Base-by-base conservation (phyloP, 92 coral and sea anemone genomes). In the Parazoanthus darwini region DNA sequence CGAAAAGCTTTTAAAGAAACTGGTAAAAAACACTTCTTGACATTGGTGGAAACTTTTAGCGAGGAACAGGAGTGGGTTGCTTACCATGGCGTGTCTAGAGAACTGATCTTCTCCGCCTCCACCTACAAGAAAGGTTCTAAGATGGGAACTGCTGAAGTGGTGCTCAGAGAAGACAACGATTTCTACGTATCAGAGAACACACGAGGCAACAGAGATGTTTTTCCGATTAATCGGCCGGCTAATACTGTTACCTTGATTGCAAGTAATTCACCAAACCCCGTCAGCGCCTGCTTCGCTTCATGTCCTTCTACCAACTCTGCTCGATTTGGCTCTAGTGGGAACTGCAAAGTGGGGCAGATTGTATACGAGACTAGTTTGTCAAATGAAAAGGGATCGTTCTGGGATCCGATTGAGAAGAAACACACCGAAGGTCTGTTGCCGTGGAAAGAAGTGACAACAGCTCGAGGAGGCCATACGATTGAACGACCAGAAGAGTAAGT, bases 1-100 rank as follows among this genome's bases (percentile, higher is more conserved):
- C 33, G 16, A 14, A 71, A 71, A 71, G 76, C 76, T 25, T 71
- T 26, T 29, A 71, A 71, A 71, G 76, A 71, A 71, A 71, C 76
- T 71, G 76, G 76, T 11, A 35, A 71, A 71, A 35, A 71, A 0
- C 36, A 35, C 14, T 71, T 9, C 10, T 35, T 71, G 15, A 71
- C 10, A 1, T 35, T 71, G 33, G 76, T 23, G 18, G 33, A 25
- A 71, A 35, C 76, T 2, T 71, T 71, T 71, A 16, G 16, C 0
- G 36, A 25, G 11, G 76, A 71, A 71, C 33, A 71, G 20, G 76
- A 71, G 23, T 71, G 76, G 76, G 38, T 71, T 71, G 76, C 76
- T n/a, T 71, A 71, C 76, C 33, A 71, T 6, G 76, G 76, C 5
- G 8, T 71, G 13, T 13, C 36, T 23, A 8, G 38, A 13, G 33